Evolutionary conservation across 2,113 vertebrate genomes (phyloP), one percentile per base, ranked within the genome.

Genomic region (Chloroceryle aenea): DNA sequence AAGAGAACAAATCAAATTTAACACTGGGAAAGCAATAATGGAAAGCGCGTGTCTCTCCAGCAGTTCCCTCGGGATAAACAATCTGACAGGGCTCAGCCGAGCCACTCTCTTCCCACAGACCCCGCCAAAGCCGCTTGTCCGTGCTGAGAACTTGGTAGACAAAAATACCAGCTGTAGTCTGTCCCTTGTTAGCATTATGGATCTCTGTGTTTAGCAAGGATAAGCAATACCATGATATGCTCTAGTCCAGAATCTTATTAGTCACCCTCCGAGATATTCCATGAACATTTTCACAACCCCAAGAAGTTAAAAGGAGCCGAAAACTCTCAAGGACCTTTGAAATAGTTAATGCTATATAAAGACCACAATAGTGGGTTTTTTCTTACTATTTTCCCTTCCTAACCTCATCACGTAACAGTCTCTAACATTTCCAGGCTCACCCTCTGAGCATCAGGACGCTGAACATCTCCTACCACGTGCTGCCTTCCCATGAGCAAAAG

Each of bases 1-100:
- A 87, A 94, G 87, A 76, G 92, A 93, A 87, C 91, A 93, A 95
- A 95, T 95, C 91, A 91, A 81, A 90, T 94, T 84, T 90, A 91
- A 80, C 92, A 87, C 79, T 94, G 62, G 82, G 64, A 92, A 84
- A 86, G 87, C 93, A 96, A 79, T 89, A 93, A 93, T 91, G 85
- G 92, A 59, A 93, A 79, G 73, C 21, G 88, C 22, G 76, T 87
- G 71, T 76, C 86, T 95, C 52, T 64, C 67, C 47, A 18, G 61
- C 27, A 73, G 62, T 63, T 94, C 72, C 71, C 78, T 94, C 67
- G 77, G 95, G 50, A 95, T 72, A 97, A 91, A 90, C 85, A 94
- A 81, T 58, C 89, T 64, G 72, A 85, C 58, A 53, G 90, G 4
- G 17, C 48, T 2, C 76, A 87, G 58, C 87, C 19, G 73, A 96